Evolutionary conservation across 2,888 invertebrate species (phyloP), one percentile per base, ranked within the genome.

Genomic region (Chymomyza fuscimana): DNA sequence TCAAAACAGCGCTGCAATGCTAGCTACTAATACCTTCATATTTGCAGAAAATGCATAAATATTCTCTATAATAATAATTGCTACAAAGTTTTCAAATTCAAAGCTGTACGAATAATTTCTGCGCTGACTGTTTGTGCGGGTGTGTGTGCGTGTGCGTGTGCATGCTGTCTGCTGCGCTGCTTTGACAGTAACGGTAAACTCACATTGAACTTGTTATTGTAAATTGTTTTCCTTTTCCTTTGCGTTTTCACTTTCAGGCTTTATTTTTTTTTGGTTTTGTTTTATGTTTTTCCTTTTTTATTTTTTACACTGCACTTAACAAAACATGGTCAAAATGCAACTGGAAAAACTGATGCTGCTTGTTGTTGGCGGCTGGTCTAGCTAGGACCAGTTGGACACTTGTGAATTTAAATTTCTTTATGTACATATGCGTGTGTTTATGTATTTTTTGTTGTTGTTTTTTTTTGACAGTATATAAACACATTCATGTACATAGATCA

Each of bases 361-460:
- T 60, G 29, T 60, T 60, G 59, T 59, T 59, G 59, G 25, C 25
- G 59, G 16, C 29, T 25, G 29, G 25, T 56, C 64, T 58, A 52
- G 36, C 64, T 58, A 52, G 36, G 79, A 67, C 73, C 67, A 70
- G 63, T 65, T 69, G 71, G 69, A 76, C 68, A 78, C 76, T 74
- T 74, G 73, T 67, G 58, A 29, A 59, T 54, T 65, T 66, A 15
- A 65, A 65, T 54, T 32, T 67, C 32, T 72, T 5, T 51, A 15
- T 51, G 15, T 51, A n/a, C 16, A 16, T 51, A 16, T 51, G 51
- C 54, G 10, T 54, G 54, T 54, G 10, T 22, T 5, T 54, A 7
- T 54, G 4, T 54, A n/a, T 54, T 54, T 5, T 54, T 12, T 54
- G 54, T 54, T 54, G 54, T 22, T 10, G 0, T 15, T 54, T 46